Evolutionary conservation across 2,797 vertebrate genomes (phyloP), one percentile per base, ranked within the genome.

Genomic region (Nasua narica): DNA sequence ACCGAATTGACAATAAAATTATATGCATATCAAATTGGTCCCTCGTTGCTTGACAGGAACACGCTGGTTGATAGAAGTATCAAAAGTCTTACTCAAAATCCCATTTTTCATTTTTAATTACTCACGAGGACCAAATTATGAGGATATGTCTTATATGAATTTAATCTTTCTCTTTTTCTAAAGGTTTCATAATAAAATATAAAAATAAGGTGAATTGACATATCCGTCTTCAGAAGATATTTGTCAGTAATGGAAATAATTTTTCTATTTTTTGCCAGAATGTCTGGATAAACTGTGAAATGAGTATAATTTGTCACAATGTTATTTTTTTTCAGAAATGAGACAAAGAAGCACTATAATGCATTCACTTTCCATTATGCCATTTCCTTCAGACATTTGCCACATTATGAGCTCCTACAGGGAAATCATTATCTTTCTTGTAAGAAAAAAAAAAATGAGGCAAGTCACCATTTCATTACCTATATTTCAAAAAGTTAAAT

Each of bases 41-140:
- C 70, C 46, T 96, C 72, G 50, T 94, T 76, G 67, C 95, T 97
- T 94, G 48, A 96, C 94, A 98, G 87, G 82, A 97, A 90, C 74
- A 97, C 90, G 97, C 79, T 96, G 92, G 90, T 78, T 97, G 96
- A 98, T 91, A 96, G 65, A 91, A 94, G 2, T 95, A 98, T 97
- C 81, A 97, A 97, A 98, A 97, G 23, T 65, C 76, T 95, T 88
- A 97, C 91, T 98, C 96, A 90, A 90, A 98, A 97, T 97, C 82
- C 50, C 67, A 87, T 98, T 98, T 98, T 96, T 96, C 81, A 93
- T 87, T 94, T 98, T 98, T 98, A 98, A 98, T 98, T 98, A 98
- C 65, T 97, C 96, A 46, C 52, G 84, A 93, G 98, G 40, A 96
- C 40, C 50, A 98, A 88, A 96, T 85, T 93, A 96, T 11, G 69